Evolutionary conservation across 2,797 vertebrate genomes (phyloP).

Genomic region (Dicrostonyx torquatus): DNA sequence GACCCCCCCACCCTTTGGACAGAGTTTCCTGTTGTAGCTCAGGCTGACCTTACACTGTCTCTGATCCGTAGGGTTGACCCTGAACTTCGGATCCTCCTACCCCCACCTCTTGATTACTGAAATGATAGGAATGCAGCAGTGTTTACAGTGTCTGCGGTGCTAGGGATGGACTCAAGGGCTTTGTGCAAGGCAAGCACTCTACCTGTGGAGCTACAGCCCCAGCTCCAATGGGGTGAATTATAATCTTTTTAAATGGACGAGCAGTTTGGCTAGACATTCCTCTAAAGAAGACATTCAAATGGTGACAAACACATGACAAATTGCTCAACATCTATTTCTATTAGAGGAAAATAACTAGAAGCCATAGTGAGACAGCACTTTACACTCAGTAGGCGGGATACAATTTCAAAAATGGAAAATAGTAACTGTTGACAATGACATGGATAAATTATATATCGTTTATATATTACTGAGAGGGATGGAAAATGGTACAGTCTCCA

Average conservation of each 20-base stretch:
- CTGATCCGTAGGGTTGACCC: not conserved
- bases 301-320: not conserved
- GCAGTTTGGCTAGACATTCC: not conserved
- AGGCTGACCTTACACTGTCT: not conserved
- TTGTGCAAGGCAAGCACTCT: not conserved
- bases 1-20: not conserved
- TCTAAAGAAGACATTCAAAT: not conserved
- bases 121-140: too few species aligned
- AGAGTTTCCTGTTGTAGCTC: not conserved
- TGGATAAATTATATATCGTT: not conserved
- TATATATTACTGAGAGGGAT: not conserved
- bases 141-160: rapidly evolving
- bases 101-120: not conserved
- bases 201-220: not conserved
- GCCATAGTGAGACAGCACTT: not conserved
- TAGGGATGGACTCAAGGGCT: not conserved
- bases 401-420: not conserved
- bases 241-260: not conserved
- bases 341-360: not conserved
- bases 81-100: not conserved
- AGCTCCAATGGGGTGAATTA: not conserved
- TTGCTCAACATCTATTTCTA: not conserved
- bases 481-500: not conserved
- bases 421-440: not conserved
- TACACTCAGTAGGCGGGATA: not conserved